These are phyloP conservation scores for Apodemia duryi DNA, from an alignment of 2,888 invertebrate genomes.

Conservation along the genomic window DNA sequence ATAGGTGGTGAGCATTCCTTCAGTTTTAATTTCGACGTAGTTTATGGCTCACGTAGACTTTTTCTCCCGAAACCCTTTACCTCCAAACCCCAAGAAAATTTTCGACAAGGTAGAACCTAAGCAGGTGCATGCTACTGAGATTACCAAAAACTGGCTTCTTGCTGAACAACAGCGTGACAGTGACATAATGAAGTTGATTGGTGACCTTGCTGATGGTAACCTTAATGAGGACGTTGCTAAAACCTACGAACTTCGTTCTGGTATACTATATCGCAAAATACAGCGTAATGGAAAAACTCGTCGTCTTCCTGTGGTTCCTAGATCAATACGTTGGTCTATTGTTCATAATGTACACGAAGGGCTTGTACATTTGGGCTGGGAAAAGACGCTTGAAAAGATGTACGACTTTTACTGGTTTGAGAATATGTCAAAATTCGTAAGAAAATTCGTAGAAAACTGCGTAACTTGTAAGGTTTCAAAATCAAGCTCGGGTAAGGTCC, in stretches of 20 bases:
- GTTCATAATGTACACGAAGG: constrained; percentile 31
- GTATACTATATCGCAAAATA: background rate
- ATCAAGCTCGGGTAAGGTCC: constrained; percentile 35
- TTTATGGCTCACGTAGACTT: background rate
- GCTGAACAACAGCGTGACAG: constrained; percentile 5
- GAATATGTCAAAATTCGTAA: constrained; percentile 17
- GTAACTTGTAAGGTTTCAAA: constrained; percentile 39
- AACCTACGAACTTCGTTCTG: background rate
- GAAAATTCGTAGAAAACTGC: constrained; percentile 28
- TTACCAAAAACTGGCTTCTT: constrained; percentile 26
- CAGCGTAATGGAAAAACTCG: constrained; percentile 6
- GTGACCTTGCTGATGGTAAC: background rate
- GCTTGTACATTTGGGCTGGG: constrained; percentile 15
- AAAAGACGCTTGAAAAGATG: constrained; percentile 22
- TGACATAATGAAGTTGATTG: background rate
- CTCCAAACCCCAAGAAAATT: too few relatives aligned
- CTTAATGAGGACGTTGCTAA: background rate
- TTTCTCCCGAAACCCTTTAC: background rate
- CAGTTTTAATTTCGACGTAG: background rate
- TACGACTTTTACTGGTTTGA: constrained; percentile 22
- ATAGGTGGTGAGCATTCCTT: constrained; percentile 6
- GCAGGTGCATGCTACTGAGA: too few relatives aligned
- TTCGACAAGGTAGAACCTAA: too few relatives aligned
- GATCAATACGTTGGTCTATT: background rate
- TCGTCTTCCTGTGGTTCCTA: background rate